phyloP scores from a whole-genome alignment of 2,113 vertebrate species.

The Malurus alboscapulatus region DNA sequence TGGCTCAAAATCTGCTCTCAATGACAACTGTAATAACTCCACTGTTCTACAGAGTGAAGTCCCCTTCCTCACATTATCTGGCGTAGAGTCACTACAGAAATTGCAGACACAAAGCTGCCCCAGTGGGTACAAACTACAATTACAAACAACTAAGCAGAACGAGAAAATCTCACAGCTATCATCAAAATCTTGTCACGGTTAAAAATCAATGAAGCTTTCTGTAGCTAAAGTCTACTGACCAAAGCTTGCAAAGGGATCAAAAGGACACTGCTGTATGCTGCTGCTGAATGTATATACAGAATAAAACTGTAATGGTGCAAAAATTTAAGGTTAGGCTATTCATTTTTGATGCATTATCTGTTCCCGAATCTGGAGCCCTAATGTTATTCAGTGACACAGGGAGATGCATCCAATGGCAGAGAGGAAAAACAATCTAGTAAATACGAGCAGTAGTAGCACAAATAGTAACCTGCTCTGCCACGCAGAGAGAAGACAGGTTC shows the following conservation, averaged over 20 bases:
- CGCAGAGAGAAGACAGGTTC: neutral
- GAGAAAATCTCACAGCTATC: slow-evolving; percentile 13
- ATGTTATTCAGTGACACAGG: neutral
- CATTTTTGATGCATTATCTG: neutral
- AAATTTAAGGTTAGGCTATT: neutral
- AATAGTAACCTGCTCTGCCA: neutral
- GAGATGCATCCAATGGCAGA: neutral
- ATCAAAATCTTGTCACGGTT: slow-evolving; percentile 14
- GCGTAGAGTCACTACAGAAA: neutral
- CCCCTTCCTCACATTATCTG: neutral
- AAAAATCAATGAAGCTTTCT: slow-evolving; percentile 37
- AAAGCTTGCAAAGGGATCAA: neutral
- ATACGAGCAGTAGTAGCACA: slow-evolving; percentile 8
- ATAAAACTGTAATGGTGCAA: neutral
- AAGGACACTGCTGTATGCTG: neutral
- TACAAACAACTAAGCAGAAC: slow-evolving; percentile 35
- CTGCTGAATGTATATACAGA: neutral
- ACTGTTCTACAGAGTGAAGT: neutral
- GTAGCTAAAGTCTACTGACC: neutral
- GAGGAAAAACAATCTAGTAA: neutral
- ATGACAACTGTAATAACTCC: neutral
- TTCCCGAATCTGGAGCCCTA: neutral
- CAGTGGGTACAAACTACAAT: neutral
- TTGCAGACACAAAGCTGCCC: slow-evolving; percentile 4
- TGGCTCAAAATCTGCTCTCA: neutral